Percentiles rank a stretch among this genome's conserved stretches.
Conservation (phyloP, 2,797 vertebrate genomes). For the Notoglanidium macrostoma region DNA sequence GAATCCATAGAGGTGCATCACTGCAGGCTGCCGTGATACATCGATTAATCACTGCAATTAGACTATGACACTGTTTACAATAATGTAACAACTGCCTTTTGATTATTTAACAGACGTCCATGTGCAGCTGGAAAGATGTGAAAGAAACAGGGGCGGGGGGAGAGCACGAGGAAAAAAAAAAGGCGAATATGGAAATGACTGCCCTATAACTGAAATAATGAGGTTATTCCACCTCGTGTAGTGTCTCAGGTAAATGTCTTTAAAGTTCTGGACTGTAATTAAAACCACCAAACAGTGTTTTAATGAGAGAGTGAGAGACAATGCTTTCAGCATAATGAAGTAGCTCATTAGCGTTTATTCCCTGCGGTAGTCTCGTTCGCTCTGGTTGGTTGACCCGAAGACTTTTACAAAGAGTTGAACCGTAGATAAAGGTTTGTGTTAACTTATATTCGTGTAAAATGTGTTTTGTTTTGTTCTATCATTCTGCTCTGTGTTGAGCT, state of each 20-base stretch:
- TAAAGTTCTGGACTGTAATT: constrained; percentile 41
- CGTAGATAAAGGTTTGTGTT: background rate
- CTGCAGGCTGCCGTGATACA: constrained; percentile 59
- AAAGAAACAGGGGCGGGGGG: background rate
- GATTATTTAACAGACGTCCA: constrained; percentile 21
- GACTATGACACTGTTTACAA: constrained; percentile 69
- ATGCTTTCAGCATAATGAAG: constrained; percentile 17
- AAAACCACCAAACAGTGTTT: constrained; percentile 33
- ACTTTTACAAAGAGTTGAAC: background rate
- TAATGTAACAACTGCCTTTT: constrained; percentile 42
- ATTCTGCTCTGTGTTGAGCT: background rate
- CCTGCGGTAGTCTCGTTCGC: background rate
- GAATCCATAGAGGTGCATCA: constrained; percentile 68
- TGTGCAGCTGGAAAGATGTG: constrained; percentile 24
- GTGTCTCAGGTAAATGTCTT: constrained; percentile 33
- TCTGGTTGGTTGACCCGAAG: background rate
- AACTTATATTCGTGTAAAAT: background rate
- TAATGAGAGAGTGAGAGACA: constrained; percentile 27
- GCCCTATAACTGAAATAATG: constrained; percentile 38
- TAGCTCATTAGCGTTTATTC: constrained; percentile 24
- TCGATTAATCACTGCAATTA: constrained; percentile 74
- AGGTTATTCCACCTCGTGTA: constrained; percentile 16
- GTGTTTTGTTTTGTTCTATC: background rate
- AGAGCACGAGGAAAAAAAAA: background rate
- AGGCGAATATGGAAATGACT: constrained; percentile 11